A percentile compares a stretch with the other conserved stretches of the same genome.
These are phyloP conservation scores for Neoscelio sp. DNA, from an alignment of 2,888 invertebrate genomes.

Conservation along the genomic window DNA sequence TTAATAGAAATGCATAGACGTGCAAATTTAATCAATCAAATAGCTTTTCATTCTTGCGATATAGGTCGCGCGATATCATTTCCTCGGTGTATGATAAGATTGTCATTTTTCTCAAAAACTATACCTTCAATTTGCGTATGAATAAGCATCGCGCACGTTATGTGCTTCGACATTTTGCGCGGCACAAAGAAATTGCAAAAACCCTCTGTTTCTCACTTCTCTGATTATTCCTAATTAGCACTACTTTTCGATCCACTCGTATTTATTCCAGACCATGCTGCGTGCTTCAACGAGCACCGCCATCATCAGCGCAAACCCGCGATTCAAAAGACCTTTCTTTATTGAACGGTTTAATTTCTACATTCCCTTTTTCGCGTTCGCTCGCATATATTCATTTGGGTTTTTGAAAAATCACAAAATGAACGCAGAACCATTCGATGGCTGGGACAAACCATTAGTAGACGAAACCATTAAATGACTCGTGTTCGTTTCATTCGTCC, in stretches of 20 bases:
- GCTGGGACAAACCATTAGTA: constrained; percentile 28
- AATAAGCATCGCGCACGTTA: background rate
- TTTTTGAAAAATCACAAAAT: constrained; percentile 55
- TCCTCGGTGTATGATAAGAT: background rate
- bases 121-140: background rate
- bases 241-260: constrained; percentile 74
- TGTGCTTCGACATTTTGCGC: background rate
- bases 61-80: too few species aligned
- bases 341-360: constrained; percentile 63
- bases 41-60: too few species aligned
- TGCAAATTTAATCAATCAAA: too few species aligned
- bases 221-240: constrained; percentile 78
- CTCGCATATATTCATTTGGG: constrained; percentile 39
- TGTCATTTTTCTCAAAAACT: background rate
- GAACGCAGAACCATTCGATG: constrained; percentile 32
- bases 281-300: constrained; percentile 41
- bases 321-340: constrained; percentile 60
- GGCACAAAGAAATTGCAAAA: constrained; percentile 22
- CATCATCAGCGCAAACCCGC: constrained; percentile 53
- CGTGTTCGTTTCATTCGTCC: constrained; percentile 16
- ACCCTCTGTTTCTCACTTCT: constrained; percentile 66
- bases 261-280: constrained; percentile 69
- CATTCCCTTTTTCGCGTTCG: constrained; percentile 50
- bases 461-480: constrained; percentile 32
- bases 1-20: too few species aligned